Evolutionary conservation across 2,888 invertebrate species (phyloP).

Genomic region (Habrosyne pyritoides): DNA sequence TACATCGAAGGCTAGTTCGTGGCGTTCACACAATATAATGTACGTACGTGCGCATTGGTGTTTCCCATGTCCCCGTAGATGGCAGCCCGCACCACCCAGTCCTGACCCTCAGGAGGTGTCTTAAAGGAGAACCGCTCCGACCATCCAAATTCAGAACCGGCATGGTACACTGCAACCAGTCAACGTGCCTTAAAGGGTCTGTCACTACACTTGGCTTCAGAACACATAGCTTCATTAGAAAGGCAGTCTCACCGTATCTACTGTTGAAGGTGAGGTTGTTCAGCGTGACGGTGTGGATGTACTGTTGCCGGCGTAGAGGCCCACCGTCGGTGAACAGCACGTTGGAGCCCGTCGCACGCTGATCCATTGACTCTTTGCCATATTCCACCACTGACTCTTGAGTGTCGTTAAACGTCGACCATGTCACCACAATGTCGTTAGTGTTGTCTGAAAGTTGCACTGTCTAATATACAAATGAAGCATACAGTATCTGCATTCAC

Average conservation of each 20-base stretch:
- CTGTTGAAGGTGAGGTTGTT: conserved; percentile 80
- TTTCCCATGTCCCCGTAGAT: conserved; percentile 98
- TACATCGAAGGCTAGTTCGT: no score
- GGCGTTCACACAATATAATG: no score
- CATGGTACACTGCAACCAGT: conserved; percentile 86
- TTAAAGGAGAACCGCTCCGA: conserved; percentile 90
- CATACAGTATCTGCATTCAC: no score
- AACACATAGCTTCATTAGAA: no score
- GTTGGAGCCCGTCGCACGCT: conserved; percentile 82
- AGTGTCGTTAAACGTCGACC: conserved; percentile 91
- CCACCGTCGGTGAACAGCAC: conserved; percentile 91
- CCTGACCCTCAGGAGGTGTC: conserved; percentile 85
- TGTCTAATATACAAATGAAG: no score
- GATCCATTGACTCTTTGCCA: conserved; percentile 85
- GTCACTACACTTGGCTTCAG: no score
- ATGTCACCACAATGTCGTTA: conserved; percentile 90
- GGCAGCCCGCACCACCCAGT: conserved; percentile 92
- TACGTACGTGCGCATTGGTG: conserved; percentile 90
- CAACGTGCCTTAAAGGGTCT: no score
- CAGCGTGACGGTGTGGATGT: no score
- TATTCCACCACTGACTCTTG: conserved; percentile 92
- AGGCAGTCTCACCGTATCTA: neutral
- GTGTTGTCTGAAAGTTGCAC: conserved; percentile 76
- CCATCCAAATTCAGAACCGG: conserved; percentile 96
- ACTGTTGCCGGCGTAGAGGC: conserved; percentile 84